phyloP scores from a whole-genome alignment of 2,113 vertebrate genomes.

The Macquaria ambigua region DNA sequence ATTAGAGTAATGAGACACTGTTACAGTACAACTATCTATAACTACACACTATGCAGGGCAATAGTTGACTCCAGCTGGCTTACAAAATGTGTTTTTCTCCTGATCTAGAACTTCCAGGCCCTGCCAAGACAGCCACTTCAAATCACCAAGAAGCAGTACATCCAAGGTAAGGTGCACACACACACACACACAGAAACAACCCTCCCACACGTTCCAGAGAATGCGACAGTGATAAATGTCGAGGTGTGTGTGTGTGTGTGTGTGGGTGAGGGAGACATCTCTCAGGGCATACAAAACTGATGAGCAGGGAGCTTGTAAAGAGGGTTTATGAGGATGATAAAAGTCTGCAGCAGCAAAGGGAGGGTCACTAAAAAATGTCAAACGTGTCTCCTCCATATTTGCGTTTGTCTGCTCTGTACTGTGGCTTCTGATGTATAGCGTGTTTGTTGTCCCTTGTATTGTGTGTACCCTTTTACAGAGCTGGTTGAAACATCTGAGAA shows the following conservation, averaged over 20 bases:
- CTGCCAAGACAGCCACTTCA: constrained; percentile 81
- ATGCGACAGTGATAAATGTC: constrained; percentile 61
- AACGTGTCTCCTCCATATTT: not conserved
- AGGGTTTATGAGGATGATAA: constrained; percentile 55
- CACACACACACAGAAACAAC: constrained; percentile 1
- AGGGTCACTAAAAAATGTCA: constrained; percentile 17
- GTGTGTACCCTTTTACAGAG: too few relatives aligned
- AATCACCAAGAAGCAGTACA: constrained; percentile 75
- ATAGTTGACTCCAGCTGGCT: constrained; percentile 13
- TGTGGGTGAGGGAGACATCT: constrained; percentile 27
- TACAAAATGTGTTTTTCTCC: constrained; percentile 22
- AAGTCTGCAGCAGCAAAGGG: constrained; percentile 32
- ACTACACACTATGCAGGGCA: not conserved
- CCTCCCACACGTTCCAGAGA: constrained; percentile 43
- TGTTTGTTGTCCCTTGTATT: not conserved
- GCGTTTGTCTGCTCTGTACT: not conserved
- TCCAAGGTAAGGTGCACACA: constrained; percentile 70
- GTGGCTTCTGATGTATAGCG: not conserved
- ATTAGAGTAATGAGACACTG: constrained; percentile 1
- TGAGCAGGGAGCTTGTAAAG: constrained; percentile 34
- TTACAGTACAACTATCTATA: not conserved
- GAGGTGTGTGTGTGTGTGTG: constrained; percentile 17
- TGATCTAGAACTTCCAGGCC: constrained; percentile 83
- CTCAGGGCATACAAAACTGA: constrained; percentile 30
- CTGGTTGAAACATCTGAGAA: not conserved